Evolutionary conservation across 2,113 vertebrate species (phyloP).

Genomic region (Mustelus asterias): DNA sequence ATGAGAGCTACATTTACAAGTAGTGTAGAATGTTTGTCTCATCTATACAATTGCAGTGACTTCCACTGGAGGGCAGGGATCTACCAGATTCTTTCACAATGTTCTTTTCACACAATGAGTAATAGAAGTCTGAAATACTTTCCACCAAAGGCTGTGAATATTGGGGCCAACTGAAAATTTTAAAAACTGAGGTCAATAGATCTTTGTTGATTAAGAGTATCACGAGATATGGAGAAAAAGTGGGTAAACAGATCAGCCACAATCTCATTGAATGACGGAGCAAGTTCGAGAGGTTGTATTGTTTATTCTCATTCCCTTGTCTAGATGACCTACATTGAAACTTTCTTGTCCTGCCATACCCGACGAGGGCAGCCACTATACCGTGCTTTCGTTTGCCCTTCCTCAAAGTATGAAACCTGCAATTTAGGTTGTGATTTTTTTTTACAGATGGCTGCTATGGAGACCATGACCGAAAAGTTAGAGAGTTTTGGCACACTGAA

Average conservation of each 20-base stretch:
- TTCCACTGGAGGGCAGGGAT: neutral
- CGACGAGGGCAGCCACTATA: neutral
- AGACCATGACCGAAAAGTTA: constrained; percentile 97
- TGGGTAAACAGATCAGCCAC: neutral
- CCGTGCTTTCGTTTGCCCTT: neutral
- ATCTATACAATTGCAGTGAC: neutral
- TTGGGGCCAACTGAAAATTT: neutral
- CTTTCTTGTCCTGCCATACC: neutral
- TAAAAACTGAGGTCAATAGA: neutral
- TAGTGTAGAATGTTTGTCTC: neutral
- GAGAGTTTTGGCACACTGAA: constrained; percentile 90
- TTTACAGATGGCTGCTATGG: constrained; percentile 89
- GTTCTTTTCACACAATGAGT: neutral
- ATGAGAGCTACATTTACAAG: neutral
- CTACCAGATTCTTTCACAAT: neutral
- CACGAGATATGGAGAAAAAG: neutral
- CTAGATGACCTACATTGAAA: neutral
- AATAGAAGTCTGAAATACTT: neutral
- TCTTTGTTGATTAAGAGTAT: neutral
- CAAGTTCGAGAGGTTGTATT: neutral
- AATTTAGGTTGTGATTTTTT: neutral
- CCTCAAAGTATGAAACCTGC: neutral
- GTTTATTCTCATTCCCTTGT: neutral
- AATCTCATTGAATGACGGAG: neutral
- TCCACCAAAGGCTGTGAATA: neutral